Evolutionary conservation across 1,140 invertebrate species (phyloP).

Genomic region (Saccostrea glomerata): DNA sequence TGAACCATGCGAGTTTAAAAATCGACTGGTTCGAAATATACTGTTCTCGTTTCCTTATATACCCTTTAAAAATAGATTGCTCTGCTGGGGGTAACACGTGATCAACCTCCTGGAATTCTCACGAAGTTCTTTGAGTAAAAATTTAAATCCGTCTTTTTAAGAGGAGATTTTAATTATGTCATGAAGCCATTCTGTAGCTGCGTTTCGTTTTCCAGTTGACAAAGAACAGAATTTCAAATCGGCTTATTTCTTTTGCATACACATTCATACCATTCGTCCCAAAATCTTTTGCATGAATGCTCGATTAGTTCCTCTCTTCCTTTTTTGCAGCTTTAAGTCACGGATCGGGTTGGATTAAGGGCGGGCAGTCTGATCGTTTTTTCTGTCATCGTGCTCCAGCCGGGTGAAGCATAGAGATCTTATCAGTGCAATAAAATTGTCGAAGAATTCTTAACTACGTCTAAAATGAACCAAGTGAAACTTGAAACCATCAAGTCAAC

Average conservation of each 20-base stretch:
- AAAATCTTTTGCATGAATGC: slow-evolving; percentile 6
- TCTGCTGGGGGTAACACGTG: not conserved
- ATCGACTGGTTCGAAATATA: not conserved
- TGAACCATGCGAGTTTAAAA: not conserved
- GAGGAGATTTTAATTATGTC: slow-evolving; percentile 8
- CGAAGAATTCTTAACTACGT: not conserved
- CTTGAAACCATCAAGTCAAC: not conserved
- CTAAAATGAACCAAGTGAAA: not conserved
- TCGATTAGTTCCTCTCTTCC: not conserved
- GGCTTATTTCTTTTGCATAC: not conserved
- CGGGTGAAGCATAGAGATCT: not conserved
- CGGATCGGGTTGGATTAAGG: no score
- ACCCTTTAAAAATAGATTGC: slow-evolving; percentile 2
- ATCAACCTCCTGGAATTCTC: not conserved
- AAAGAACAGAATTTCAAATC: slow-evolving; percentile 13
- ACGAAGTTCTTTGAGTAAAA: not conserved
- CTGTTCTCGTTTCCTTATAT: not conserved
- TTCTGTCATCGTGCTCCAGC: not conserved
- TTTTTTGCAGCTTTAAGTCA: not conserved
- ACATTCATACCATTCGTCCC: not conserved
- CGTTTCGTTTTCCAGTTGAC: slow-evolving; percentile 1
- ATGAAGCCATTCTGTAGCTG: not conserved
- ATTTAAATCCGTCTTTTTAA: slow-evolving; percentile 9
- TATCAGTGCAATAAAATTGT: not conserved
- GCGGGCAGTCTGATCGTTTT: not conserved